A percentile compares a stretch with the other conserved stretches of the same genome.
These are phyloP conservation scores for Maniola hyperantus DNA, from an alignment of 2,888 invertebrate genomes.

Conservation along the genomic window DNA sequence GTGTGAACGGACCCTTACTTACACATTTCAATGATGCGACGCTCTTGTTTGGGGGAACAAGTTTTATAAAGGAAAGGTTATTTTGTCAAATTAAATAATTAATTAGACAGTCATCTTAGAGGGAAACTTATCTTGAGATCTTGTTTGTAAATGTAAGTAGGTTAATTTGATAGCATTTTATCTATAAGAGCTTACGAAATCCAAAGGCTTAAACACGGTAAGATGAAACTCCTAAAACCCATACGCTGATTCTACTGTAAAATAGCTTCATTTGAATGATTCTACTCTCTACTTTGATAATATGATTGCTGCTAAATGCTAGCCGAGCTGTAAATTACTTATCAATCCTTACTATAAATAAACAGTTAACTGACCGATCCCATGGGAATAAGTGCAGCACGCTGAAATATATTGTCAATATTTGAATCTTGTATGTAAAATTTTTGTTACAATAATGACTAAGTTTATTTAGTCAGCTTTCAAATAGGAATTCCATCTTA, in stretches of 20 bases:
- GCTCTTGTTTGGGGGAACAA: too few relatives aligned
- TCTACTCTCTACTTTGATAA: slow-evolving; percentile 2
- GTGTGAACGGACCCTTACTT: too few relatives aligned
- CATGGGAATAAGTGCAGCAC: slow-evolving; percentile 70
- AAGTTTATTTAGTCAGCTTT: not conserved
- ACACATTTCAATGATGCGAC: not conserved
- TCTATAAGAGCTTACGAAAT: not conserved
- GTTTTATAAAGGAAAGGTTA: too few relatives aligned
- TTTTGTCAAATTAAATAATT: too few relatives aligned
- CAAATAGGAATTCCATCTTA: slow-evolving; percentile 12
- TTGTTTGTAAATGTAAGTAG: not conserved
- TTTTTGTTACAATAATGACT: too few relatives aligned
- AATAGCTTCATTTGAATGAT: not conserved
- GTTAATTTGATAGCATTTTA: not conserved
- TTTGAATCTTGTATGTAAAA: slow-evolving; percentile 23
- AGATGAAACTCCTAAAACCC: slow-evolving; percentile 27
- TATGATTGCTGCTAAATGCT: too few relatives aligned
- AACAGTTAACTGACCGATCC: slow-evolving; percentile 73
- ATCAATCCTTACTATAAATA: slow-evolving; percentile 66
- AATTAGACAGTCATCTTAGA: not conserved
- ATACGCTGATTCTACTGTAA: not conserved
- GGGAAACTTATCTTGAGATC: not conserved
- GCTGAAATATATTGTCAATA: slow-evolving; percentile 57
- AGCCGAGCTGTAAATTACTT: slow-evolving; percentile 43
- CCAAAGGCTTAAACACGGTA: not conserved